Evolutionary conservation across 1,140 invertebrate species (phyloP).

Genomic region (Hylaeus anthracinus): DNA sequence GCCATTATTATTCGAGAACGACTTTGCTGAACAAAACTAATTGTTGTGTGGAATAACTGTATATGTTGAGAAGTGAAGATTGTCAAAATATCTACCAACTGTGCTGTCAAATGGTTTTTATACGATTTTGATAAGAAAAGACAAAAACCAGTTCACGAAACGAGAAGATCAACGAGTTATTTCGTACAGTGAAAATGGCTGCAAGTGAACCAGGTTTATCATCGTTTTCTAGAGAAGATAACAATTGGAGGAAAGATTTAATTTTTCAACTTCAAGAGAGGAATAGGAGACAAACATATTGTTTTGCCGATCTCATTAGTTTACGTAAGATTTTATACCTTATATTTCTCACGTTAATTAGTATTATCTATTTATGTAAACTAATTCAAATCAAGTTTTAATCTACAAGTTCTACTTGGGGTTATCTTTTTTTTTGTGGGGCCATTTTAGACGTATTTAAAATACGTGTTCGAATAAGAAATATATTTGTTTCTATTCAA

Average conservation of each 20-base stretch:
- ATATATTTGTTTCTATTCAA: neutral
- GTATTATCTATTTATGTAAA: neutral
- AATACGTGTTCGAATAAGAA: neutral
- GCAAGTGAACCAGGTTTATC: constrained; percentile 59
- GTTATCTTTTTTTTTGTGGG: neutral
- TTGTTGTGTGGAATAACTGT: neutral
- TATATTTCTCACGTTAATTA: neutral
- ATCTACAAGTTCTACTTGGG: neutral
- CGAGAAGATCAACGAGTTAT: constrained; percentile 10
- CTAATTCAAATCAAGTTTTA: neutral
- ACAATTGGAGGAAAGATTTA: constrained; percentile 83
- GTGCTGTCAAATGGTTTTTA: constrained; percentile 37
- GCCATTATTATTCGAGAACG: constrained; percentile 21
- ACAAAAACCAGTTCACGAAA: constrained; percentile 9
- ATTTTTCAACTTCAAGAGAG: constrained; percentile 82
- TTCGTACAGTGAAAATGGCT: constrained; percentile 64
- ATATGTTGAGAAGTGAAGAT: constrained; percentile 29
- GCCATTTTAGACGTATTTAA: neutral
- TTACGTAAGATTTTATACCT: constrained; percentile 80
- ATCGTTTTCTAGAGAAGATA: constrained; percentile 67
- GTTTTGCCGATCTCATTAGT: constrained; percentile 84
- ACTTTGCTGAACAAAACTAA: constrained; percentile 13
- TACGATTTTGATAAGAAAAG: constrained; percentile 51
- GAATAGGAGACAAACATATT: constrained; percentile 82
- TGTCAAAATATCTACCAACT: constrained; percentile 37